Conservation (phyloP, 2,113 vertebrate species). For the Corydoras sp. region DNA sequence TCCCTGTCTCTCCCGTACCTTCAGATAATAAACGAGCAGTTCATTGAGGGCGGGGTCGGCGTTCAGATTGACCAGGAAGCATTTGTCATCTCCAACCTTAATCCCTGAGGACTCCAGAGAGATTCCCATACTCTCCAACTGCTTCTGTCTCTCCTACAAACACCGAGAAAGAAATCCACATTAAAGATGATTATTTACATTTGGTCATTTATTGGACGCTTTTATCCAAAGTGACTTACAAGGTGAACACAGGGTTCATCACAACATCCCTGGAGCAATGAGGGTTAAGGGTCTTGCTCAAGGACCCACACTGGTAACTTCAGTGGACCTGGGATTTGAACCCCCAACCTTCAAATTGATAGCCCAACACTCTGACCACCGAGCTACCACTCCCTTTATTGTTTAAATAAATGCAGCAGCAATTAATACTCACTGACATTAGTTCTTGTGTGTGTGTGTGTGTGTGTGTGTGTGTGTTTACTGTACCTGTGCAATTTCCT, state of each 20-base stretch:
- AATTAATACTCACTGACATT: too few species aligned
- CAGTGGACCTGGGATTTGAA: too few species aligned
- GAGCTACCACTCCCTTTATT: too few species aligned
- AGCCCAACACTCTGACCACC: too few species aligned
- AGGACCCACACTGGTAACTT: too few species aligned
- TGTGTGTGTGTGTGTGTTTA: conserved; percentile 13
- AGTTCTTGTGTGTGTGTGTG: neutral
- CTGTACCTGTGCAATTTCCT: conserved; percentile 92
- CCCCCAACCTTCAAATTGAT: too few species aligned
- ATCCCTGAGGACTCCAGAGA: conserved; percentile 97
- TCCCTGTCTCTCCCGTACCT: conserved; percentile 63
- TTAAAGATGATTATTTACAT: neutral
- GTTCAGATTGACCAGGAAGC: conserved; percentile 94
- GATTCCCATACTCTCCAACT: conserved; percentile 98
- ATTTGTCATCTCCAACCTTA: conserved; percentile 96
- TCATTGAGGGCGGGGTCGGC: conserved; percentile 96
- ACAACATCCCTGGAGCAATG: too few species aligned
- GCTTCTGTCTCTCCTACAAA: conserved; percentile 86
- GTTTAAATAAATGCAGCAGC: neutral
- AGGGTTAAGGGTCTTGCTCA: too few species aligned
- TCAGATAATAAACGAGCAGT: conserved; percentile 94
- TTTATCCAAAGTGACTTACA: too few species aligned
- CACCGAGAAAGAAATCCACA: neutral
- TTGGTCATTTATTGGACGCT: too few species aligned
- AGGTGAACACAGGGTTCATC: too few species aligned